A percentile compares a stretch with the other conserved stretches of the same genome.
phyloP scores from a whole-genome alignment of 2,888 invertebrate genomes.

The Catocala fraxini region DNA sequence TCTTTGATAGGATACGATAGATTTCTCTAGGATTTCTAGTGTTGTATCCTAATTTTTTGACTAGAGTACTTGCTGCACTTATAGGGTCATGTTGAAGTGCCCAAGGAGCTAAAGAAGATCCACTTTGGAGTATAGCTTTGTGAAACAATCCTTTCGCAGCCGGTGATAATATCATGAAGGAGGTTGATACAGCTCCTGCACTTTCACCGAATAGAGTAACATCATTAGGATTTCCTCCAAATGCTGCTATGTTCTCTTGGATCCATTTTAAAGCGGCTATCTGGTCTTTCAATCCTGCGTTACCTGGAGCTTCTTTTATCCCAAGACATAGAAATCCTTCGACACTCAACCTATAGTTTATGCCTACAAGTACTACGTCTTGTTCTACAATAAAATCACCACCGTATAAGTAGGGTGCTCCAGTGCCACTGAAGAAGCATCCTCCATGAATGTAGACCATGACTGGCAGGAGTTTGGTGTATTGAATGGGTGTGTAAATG shows the following conservation, averaged over 20 bases:
- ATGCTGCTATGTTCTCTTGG: conserved; percentile 71
- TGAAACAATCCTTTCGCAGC: conserved; percentile 77
- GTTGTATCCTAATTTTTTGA: conserved; percentile 72
- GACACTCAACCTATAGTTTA: conserved; percentile 88
- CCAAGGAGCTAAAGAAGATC: conserved; percentile 77
- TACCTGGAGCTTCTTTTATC: conserved; percentile 89
- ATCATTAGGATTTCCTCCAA: conserved; percentile 77
- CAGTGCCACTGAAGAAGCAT: conserved; percentile 88
- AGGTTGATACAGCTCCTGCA: conserved; percentile 79
- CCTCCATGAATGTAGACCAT: conserved; percentile 90
- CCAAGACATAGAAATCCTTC: conserved; percentile 89
- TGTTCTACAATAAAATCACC: conserved; percentile 88
- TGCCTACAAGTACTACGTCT: conserved; percentile 87
- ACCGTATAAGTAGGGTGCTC: conserved; percentile 87
- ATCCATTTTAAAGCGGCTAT: conserved; percentile 80
- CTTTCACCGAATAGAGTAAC: conserved; percentile 82
- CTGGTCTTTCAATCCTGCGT: conserved; percentile 88
- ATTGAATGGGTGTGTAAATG: conserved; percentile 68
- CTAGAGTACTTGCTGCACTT: conserved; percentile 67
- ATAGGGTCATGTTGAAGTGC: conserved; percentile 75
- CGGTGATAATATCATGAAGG: conserved; percentile 72
- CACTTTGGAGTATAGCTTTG: conserved; percentile 78
- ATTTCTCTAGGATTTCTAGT: conserved; percentile 74
- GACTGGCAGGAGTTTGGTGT: conserved; percentile 76
- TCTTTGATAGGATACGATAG: conserved; percentile 69